These are phyloP conservation scores for Nothura maculosa DNA, from an alignment of 2,797 vertebrate genomes.

Conservation along the genomic window DNA sequence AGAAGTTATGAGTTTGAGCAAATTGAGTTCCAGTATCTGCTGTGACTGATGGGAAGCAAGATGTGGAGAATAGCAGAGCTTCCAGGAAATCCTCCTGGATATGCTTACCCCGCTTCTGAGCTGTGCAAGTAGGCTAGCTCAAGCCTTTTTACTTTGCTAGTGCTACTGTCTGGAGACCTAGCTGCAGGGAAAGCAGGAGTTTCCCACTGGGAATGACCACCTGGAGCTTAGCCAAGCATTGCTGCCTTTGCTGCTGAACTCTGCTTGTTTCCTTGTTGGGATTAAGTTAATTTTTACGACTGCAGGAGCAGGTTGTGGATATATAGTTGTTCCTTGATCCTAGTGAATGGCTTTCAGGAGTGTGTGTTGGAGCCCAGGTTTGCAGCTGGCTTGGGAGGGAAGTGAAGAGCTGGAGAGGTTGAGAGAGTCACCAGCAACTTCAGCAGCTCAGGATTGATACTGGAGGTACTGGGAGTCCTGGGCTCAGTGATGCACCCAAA, in stretches of 20 bases:
- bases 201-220: neutral
- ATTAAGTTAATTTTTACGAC: neutral
- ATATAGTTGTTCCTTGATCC: neutral
- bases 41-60: neutral
- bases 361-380: neutral
- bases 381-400: neutral
- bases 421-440: neutral
- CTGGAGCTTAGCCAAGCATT: neutral
- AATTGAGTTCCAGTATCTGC: neutral
- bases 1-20: neutral
- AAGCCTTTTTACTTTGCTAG: neutral
- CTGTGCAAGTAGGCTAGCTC: neutral
- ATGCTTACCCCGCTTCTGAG: neutral
- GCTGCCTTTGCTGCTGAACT: neutral
- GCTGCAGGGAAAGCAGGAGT: neutral
- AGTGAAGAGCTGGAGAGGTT: neutral
- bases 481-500: accelerated
- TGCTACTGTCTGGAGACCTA: neutral
- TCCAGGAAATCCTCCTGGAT: neutral
- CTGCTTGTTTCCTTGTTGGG: neutral
- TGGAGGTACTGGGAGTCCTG: neutral
- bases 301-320: neutral
- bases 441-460: neutral
- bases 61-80: neutral
- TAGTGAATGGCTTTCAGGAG: neutral